phyloP scores from a whole-genome alignment of 2,797 vertebrate species.

The Avahi laniger region DNA sequence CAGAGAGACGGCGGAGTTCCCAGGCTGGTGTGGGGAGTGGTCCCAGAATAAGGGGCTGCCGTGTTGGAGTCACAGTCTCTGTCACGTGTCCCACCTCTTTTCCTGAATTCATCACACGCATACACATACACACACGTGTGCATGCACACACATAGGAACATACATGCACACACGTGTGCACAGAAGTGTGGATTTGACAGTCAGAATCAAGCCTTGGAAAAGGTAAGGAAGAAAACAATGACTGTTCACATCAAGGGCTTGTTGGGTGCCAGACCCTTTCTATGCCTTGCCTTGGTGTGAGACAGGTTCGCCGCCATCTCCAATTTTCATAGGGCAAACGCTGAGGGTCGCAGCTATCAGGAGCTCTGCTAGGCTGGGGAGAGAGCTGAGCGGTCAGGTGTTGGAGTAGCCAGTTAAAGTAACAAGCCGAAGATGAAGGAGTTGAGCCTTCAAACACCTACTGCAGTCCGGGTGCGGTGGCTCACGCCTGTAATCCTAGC shows the following conservation, averaged over 20 bases:
- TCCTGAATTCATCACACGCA: background rate
- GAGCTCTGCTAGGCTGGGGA: background rate
- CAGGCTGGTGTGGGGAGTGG: rapidly evolving
- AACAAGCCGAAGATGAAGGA: background rate
- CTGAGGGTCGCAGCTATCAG: no score
- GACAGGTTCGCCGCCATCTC: rapidly evolving
- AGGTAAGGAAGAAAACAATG: no score
- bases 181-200: no score
- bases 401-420: rapidly evolving
- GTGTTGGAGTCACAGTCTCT: background rate
- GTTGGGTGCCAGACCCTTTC: no score
- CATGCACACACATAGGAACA: background rate
- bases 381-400: background rate
- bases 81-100: background rate
- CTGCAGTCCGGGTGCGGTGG: no score
- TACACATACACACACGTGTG: background rate
- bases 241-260: no score
- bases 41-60: background rate
- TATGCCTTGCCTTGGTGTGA: background rate
- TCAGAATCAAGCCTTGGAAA: no score
- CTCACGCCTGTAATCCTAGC: no score
- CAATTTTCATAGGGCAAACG: rapidly evolving
- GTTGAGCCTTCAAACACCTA: rapidly evolving
- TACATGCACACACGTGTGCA: no score
- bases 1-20: background rate